phyloP scores from a whole-genome alignment of 2,113 vertebrate species.

The Climacteris rufus region DNA sequence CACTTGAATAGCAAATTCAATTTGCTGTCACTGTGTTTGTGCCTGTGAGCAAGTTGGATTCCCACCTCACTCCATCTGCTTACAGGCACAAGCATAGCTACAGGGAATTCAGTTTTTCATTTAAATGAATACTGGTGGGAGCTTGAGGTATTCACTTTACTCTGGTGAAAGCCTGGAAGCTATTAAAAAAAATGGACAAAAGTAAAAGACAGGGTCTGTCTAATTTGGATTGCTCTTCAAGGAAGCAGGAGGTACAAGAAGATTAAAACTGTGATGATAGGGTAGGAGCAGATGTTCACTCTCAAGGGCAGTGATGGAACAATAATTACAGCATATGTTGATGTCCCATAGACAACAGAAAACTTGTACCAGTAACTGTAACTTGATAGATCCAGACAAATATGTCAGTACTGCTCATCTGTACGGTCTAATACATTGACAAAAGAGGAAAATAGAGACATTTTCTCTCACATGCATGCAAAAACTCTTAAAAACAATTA shows the following conservation, averaged over 20 bases:
- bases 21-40: slow-evolving; percentile 9
- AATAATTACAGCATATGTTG: slow-evolving; percentile 6
- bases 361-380: background rate
- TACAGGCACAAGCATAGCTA: background rate
- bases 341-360: background rate
- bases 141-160: background rate
- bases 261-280: background rate
- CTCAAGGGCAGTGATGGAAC: slow-evolving; percentile 26
- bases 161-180: slow-evolving; percentile 23
- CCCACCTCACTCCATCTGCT: slow-evolving; percentile 37
- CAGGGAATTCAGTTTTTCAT: slow-evolving; percentile 10
- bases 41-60: slow-evolving; percentile 1
- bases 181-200: background rate
- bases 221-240: slow-evolving; percentile 18
- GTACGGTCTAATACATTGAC: background rate
- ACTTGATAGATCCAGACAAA: background rate
- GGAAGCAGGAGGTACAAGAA: slow-evolving; percentile 8
- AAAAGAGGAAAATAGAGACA: background rate
- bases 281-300: slow-evolving; percentile 32
- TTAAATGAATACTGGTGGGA: slow-evolving; percentile 14
- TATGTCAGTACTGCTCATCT: background rate
- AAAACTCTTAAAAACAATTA: background rate
- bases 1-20: background rate
- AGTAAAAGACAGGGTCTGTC: background rate
- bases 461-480: background rate